Evolutionary conservation across 1,140 invertebrate genomes (phyloP), one percentile per base, ranked within the genome.

Genomic region (Argopecten irradians): DNA sequence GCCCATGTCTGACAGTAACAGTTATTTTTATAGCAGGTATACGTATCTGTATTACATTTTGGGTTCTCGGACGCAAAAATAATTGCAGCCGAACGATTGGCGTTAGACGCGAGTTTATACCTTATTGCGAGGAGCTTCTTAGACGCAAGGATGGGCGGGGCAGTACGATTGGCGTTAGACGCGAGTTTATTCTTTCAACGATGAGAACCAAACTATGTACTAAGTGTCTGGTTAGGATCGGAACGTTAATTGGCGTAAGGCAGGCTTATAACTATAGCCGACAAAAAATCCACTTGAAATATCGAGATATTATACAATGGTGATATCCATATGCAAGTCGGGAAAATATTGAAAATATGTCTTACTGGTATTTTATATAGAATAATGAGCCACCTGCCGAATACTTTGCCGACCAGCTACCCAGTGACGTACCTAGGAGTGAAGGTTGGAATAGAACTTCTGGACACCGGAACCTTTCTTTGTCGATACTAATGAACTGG

Each of bases 391-490:
- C n/a, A 13, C 46, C 13, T 14, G 13, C n/a, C n/a, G 46, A 55
- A 14, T 13, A 14, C n/a, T 55, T 28, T 82, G 8, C 71, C 71
- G n/a, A 28, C 33, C 33, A n/a, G 19, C 19, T 11, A 19, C 32
- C 82, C 34, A 84, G 90, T 85, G 92, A 90, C 87, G 82, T 92
- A 93, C 85, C 93, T 28, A 88, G 5, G 43, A 94, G 92, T 22
- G 90, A 89, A 39, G 94, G 94, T 85, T 93, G 98, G 97, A 99
- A 99, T 87, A 99, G 97, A 91, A 91, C 88, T 87, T 95, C 94
- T 0, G 93, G 92, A 83, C 93, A 94, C 46, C 92, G 86, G 92
- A 95, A 93, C 90, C 95, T 93, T 93, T 95, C 96, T 98, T 92
- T 92, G 43, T 91, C 92, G 83, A 95, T 89, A 22, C 92, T 92